Conservation (phyloP, 1,140 invertebrate genomes). For the Teleogryllus occipitalis region DNA sequence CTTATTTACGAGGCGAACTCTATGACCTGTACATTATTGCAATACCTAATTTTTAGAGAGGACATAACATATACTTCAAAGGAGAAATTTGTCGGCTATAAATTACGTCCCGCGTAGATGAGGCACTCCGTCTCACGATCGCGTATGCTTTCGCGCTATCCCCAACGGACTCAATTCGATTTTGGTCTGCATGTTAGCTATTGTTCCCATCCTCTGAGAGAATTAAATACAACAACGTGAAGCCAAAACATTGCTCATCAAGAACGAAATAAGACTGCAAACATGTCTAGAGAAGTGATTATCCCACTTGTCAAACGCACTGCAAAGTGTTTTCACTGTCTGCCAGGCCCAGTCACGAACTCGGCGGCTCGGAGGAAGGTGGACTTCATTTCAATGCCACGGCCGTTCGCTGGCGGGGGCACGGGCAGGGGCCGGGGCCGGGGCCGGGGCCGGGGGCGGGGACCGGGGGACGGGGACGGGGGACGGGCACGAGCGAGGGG, state of each 20-base stretch:
- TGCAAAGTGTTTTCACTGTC: not conserved
- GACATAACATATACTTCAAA: too few species aligned
- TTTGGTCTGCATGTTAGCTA: not conserved
- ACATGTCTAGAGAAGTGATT: conserved; percentile 1
- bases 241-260: not conserved
- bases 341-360: not conserved
- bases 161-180: too few species aligned
- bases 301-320: not conserved
- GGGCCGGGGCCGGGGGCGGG: too few species aligned
- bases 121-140: too few species aligned
- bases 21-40: too few species aligned
- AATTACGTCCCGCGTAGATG: too few species aligned
- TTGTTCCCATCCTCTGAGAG: not conserved
- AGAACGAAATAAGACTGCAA: not conserved
- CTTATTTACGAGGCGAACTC: too few species aligned
- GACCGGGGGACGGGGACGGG: too few species aligned
- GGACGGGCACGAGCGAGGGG: too few species aligned
- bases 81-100: too few species aligned
- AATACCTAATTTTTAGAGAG: too few species aligned
- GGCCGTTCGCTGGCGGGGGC: not conserved
- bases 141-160: too few species aligned
- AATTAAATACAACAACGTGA: not conserved
- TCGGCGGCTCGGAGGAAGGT: not conserved
- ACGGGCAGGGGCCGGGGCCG: not conserved
- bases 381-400: conserved; percentile 3